Percentiles rank a stretch among this genome's conserved stretches.
Evolutionary conservation across 2,113 vertebrate species (phyloP).

Genomic region (Hippotragus niger): DNA sequence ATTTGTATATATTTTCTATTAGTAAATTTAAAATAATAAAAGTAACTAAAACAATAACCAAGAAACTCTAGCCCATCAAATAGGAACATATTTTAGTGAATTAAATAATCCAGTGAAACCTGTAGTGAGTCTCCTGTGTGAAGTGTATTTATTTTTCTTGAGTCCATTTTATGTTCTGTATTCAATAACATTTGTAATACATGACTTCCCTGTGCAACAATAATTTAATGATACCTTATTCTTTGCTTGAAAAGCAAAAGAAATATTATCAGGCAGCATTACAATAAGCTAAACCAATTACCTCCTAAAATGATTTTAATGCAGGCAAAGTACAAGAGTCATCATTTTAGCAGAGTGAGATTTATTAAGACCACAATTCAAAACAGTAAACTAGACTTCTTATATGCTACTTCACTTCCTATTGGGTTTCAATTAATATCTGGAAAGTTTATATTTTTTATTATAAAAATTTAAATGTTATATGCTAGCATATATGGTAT

Average conservation of each 20-base stretch:
- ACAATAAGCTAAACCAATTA: slow-evolving; percentile 70
- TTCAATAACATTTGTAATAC: slow-evolving; percentile 22
- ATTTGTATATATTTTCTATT: neutral
- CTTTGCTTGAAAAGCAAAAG: slow-evolving; percentile 66
- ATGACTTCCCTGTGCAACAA: slow-evolving; percentile 31
- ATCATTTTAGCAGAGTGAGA: slow-evolving; percentile 66
- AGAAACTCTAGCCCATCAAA: neutral
- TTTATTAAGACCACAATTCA: slow-evolving; percentile 60
- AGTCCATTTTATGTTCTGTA: slow-evolving; percentile 42
- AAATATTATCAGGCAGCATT: slow-evolving; percentile 65
- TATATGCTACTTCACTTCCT: neutral
- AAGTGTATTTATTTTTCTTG: slow-evolving; percentile 37
- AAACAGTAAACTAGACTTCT: slow-evolving; percentile 12
- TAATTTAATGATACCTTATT: slow-evolving; percentile 71
- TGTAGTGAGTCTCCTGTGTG: neutral
- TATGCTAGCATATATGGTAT: neutral
- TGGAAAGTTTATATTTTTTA: neutral
- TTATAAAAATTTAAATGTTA: slow-evolving; percentile 21
- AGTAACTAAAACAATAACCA: neutral
- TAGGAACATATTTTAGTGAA: slow-evolving; percentile 10
- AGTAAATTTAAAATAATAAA: neutral
- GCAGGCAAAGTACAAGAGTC: slow-evolving; percentile 37
- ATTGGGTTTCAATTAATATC: slow-evolving; percentile 47
- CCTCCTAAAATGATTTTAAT: slow-evolving; percentile 73
- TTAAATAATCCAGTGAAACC: neutral